Conservation (phyloP, 35 echinoderm and acorn worm genomes). For the Apostichopus californicus region DNA sequence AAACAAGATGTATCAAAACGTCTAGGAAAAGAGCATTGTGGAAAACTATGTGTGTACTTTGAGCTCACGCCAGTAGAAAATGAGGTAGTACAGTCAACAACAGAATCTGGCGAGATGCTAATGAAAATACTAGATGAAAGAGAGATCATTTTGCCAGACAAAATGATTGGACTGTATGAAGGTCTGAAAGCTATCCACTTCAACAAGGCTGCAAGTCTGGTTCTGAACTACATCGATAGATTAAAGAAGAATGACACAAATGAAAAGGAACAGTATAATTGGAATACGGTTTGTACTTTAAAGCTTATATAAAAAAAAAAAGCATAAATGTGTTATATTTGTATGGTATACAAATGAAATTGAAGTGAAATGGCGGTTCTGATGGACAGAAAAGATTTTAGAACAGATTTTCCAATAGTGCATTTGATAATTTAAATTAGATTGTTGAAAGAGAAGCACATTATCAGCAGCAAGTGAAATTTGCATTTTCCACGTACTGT, state of each 20-base stretch:
- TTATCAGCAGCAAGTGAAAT: no score
- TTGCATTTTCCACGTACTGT: no score
- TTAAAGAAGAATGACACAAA: neutral
- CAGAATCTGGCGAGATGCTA: constrained; percentile 26
- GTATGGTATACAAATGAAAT: no score
- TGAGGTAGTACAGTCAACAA: neutral
- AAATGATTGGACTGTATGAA: constrained; percentile 19
- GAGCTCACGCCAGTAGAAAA: constrained; percentile 1
- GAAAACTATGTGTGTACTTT: constrained; percentile 19
- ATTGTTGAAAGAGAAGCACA: no score
- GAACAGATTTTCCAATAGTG: no score
- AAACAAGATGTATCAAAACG: neutral
- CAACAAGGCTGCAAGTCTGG: neutral
- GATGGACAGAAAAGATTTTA: no score
- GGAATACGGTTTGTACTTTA: neutral
- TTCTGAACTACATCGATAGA: neutral
- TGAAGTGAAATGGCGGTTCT: no score
- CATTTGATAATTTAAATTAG: no score
- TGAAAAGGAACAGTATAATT: neutral
- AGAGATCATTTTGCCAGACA: constrained; percentile 31
- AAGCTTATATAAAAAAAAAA: neutral
- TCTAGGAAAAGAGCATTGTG: constrained; percentile 2
- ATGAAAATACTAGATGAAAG: constrained; percentile 51
- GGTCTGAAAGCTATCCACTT: constrained; percentile 3
- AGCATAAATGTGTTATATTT: no score